A percentile compares a stretch with the other conserved stretches of the same genome.
Evolutionary conservation across 2,888 invertebrate genomes (phyloP).

Genomic region (Pycnomerus fuliginosus): DNA sequence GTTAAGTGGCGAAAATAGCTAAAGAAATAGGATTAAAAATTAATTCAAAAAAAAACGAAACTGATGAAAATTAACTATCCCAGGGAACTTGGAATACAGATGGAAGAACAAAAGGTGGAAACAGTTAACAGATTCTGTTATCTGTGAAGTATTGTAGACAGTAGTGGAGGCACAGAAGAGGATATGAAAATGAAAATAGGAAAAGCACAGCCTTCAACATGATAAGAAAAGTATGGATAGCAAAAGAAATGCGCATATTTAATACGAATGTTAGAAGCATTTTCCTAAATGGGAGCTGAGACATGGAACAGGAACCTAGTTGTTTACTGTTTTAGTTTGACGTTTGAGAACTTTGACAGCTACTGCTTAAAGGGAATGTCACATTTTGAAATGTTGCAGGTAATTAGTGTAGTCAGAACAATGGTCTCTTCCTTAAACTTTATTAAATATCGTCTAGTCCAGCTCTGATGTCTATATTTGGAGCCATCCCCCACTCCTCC

Average conservation of each 20-base stretch:
- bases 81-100: background rate
- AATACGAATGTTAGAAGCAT: background rate
- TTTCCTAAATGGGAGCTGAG: background rate
- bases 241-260: background rate
- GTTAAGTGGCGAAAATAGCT: background rate
- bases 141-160: background rate
- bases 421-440: no score
- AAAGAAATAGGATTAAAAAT: background rate
- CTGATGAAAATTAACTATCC: background rate
- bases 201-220: background rate
- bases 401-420: no score
- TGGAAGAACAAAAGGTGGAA: background rate
- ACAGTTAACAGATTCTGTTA: background rate
- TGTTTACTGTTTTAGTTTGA: no score
- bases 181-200: background rate
- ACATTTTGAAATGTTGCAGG: no score
- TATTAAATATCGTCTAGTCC: no score
- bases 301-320: no score
- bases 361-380: no score
- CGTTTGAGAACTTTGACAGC: no score
- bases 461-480: no score
- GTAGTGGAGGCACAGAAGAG: background rate
- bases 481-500: conserved; percentile 50
- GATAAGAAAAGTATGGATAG: background rate
- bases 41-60: background rate